Evolutionary conservation across 2,888 invertebrate species (phyloP), one percentile per base, ranked within the genome.

Genomic region (Drosophila emarginata): DNA sequence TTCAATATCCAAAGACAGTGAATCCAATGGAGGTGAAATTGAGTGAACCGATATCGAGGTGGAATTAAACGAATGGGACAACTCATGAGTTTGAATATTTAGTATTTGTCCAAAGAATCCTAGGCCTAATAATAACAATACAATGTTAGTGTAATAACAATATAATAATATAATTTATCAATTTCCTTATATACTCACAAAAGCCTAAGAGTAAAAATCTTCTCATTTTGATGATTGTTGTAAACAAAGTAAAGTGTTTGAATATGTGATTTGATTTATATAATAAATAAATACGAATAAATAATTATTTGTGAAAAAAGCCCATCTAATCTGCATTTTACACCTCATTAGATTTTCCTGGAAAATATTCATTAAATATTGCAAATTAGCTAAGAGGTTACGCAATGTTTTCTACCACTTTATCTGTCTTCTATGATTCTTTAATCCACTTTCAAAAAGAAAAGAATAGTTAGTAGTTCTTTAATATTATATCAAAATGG

Each of bases 181-280:
- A 21, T 45, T 37, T 0, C 7, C 3, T 21, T 1, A 11, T 45
- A 14, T 45, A 45, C 45, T 45, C 21, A 45, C 45, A 45, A 11
- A 45, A 21, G 45, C 45, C 45, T 21, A 45, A 11, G 21, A 45
- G 21, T 45, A 45, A 45, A 45, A 9, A 4, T 4, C 21, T 4
- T 45, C 45, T 45, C 45, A 45, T 45, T 9, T 45, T 4, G 11
- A 12, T 12, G 4, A 21, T 21, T 45, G 11, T 45, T 45, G 4
- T 4, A 4, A 12, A 21, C 18, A 45, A 11, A 45, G n/a, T 45
- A 18, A 45, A 21, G 1, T 21, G 11, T 21, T 45, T 45, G 4
- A 21, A 21, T 21, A 18, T 21, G 21, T 45, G 45, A 45, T 45
- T 45, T 21, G 45, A 45, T 45, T 45, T 45, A 45, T 45, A 45